Conservation (phyloP, 2,888 invertebrate genomes). For the Branchipolynoe longqiensis region DNA sequence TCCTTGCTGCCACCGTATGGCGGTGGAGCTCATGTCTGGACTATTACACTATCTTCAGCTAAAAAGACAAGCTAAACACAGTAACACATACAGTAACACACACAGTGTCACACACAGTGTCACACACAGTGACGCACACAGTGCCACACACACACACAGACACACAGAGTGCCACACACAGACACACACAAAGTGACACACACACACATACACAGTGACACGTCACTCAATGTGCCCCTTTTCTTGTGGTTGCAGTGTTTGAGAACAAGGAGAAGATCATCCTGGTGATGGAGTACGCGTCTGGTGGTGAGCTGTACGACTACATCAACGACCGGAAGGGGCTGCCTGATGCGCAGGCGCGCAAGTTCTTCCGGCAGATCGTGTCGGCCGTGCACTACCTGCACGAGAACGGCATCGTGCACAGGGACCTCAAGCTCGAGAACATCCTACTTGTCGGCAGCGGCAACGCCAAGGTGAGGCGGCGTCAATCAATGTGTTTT, state of each 20-base stretch:
- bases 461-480: conserved; percentile 94
- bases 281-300: conserved; percentile 99
- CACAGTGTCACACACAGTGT: no score
- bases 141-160: no score
- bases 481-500: no score
- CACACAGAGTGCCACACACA: no score
- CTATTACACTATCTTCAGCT: no score
- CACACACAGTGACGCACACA: no score
- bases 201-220: background rate
- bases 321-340: conserved; percentile 94
- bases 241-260: conserved; percentile 88
- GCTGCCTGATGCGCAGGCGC: conserved; percentile 94
- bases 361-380: conserved; percentile 97
- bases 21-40: no score
- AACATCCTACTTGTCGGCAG: conserved; percentile 95
- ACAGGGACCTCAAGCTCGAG: conserved; percentile 96
- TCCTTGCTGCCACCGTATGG: no score
- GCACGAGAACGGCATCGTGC: conserved; percentile 98
- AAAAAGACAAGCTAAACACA: no score
- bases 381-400: conserved; percentile 98
- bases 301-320: conserved; percentile 98
- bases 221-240: background rate
- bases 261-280: conserved; percentile 99
- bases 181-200: no score
- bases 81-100: no score